Conservation (phyloP, 1,140 invertebrate genomes). For the Acromyrmex charruanus region DNA sequence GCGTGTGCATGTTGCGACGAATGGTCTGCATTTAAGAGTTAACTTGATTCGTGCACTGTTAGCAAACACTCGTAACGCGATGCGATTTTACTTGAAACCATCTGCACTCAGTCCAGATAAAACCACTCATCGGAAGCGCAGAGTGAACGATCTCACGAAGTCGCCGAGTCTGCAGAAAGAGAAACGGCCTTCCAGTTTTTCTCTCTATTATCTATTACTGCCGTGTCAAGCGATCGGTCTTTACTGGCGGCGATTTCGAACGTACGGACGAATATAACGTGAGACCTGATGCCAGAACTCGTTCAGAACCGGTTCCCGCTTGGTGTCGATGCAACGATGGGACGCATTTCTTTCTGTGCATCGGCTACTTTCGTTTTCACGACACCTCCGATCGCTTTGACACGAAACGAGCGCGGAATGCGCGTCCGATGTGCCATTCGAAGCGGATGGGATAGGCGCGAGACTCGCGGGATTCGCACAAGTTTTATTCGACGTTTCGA, state of each 20-base stretch:
- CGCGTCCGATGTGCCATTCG: constrained; percentile 56
- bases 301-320: constrained; percentile 80
- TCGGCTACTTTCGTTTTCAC: constrained; percentile 83
- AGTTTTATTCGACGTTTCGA: constrained; percentile 49
- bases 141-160: not conserved
- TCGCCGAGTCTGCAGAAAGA: constrained; percentile 17
- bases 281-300: constrained; percentile 73
- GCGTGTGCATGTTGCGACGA: not conserved
- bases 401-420: constrained; percentile 72
- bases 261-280: constrained; percentile 65
- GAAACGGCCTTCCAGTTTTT: constrained; percentile 71
- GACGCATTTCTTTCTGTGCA: constrained; percentile 77
- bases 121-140: constrained; percentile 8
- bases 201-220: constrained; percentile 76
- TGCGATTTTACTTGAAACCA: not conserved
- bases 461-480: constrained; percentile 34
- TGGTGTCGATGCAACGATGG: constrained; percentile 76
- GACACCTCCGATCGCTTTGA: constrained; percentile 73
- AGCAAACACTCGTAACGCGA: not conserved
- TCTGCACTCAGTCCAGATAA: constrained; percentile 19
- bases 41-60: not conserved
- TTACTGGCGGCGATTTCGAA: constrained; percentile 70
- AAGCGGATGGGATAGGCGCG: constrained; percentile 17
- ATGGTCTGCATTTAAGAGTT: not conserved
- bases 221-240: constrained; percentile 66